These are phyloP conservation scores for Noctua comes DNA, from an alignment of 2,888 invertebrate genomes.

Conservation along the genomic window DNA sequence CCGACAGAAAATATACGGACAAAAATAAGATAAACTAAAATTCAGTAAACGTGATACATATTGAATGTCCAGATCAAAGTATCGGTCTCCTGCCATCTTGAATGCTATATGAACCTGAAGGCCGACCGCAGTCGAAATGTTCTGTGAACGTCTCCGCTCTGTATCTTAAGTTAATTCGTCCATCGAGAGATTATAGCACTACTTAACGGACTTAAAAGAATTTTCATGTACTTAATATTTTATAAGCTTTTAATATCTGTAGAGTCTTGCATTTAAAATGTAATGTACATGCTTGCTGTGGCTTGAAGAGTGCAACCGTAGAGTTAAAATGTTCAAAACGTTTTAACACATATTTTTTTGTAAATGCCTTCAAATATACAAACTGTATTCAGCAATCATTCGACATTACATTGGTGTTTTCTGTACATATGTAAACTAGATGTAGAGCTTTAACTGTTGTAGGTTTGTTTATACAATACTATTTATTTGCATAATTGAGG, in stretches of 20 bases:
- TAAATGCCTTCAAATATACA: slow-evolving; percentile 56
- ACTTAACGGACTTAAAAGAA: slow-evolving; percentile 81
- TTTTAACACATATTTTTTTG: slow-evolving; percentile 63
- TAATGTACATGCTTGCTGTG: slow-evolving; percentile 76
- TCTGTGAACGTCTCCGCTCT: slow-evolving; percentile 61
- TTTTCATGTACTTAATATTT: slow-evolving; percentile 88
- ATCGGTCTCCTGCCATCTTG: slow-evolving; percentile 14
- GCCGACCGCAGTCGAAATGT: slow-evolving; percentile 53
- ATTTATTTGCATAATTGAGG: slow-evolving; percentile 75
- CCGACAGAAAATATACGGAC: slow-evolving; percentile 13
- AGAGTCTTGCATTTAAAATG: slow-evolving; percentile 81
- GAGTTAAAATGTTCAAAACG: slow-evolving; percentile 63
- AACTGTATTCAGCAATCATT: slow-evolving; percentile 60
- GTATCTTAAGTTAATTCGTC: slow-evolving; percentile 78
- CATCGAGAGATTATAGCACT: slow-evolving; percentile 83
- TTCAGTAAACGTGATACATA: slow-evolving; percentile 40
- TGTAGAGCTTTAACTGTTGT: slow-evolving; percentile 89
- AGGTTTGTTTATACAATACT: slow-evolving; percentile 77
- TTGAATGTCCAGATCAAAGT: slow-evolving; percentile 22
- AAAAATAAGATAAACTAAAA: slow-evolving; percentile 5
- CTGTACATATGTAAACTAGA: slow-evolving; percentile 89
- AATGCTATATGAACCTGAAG: slow-evolving; percentile 35
- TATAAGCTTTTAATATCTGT: slow-evolving; percentile 79
- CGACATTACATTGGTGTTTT: slow-evolving; percentile 72
- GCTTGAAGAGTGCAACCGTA: slow-evolving; percentile 51